A percentile compares a stretch with the other conserved stretches of the same genome.
Conservation (phyloP, 2,113 vertebrate species). For the Cyprinodon tularosa region DNA sequence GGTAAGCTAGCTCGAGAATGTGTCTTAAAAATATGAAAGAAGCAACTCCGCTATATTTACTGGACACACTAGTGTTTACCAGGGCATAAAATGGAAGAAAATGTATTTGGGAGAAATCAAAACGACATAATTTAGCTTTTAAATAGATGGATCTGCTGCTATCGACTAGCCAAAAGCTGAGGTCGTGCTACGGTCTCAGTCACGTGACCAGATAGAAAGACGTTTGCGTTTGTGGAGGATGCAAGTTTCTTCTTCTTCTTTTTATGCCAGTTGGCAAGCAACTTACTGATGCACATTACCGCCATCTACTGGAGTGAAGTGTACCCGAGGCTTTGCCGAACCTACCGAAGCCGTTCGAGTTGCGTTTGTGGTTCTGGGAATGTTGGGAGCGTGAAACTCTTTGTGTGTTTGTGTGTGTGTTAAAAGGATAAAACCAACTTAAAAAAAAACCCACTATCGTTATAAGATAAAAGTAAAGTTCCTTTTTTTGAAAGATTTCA, state of each 20-base stretch:
- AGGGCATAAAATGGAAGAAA: neutral
- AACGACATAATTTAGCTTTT: neutral
- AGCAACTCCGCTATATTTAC: neutral
- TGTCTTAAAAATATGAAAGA: neutral
- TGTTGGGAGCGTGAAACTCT: neutral
- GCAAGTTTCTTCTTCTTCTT: too few species aligned
- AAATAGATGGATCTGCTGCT: conserved; percentile 14
- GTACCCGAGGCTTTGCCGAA: conserved; percentile 27
- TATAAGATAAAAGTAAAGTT: neutral
- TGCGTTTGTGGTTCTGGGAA: neutral
- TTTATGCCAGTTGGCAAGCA: too few species aligned
- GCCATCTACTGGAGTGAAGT: too few species aligned
- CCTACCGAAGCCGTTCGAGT: neutral
- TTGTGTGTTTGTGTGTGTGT: neutral
- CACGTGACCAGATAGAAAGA: conserved; percentile 46
- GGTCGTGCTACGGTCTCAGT: conserved; percentile 27
- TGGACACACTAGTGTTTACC: neutral
- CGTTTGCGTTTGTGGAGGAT: neutral
- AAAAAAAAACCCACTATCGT: neutral
- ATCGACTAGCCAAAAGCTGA: conserved; percentile 21
- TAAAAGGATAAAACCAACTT: neutral
- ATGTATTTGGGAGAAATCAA: accelerated
- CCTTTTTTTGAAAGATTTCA: neutral
- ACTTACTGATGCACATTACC: too few species aligned
- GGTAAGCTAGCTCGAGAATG: conserved; percentile 42